Base-by-base conservation (phyloP, 2,113 vertebrate species). In the Crotalus helleri region DNA sequence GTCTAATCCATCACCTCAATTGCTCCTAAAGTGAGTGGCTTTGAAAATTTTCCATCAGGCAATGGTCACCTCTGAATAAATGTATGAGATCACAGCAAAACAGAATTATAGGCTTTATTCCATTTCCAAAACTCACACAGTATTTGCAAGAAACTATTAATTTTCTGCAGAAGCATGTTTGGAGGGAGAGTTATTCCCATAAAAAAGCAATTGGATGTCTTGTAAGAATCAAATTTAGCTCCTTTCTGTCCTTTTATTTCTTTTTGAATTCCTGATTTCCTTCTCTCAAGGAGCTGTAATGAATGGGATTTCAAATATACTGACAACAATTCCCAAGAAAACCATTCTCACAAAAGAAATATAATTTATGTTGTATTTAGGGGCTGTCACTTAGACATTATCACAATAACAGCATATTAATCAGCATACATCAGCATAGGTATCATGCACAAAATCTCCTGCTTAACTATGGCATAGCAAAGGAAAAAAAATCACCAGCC, bases 361-460 rank as follows among this genome's bases (percentile, higher is more conserved):
- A 49, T 93, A 96, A 96, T 44, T 91, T 85, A 85, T 93, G n/a
- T n/a, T 95, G 69, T 58, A 55, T 93, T 96, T 90, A 87, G 86
- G 85, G 92, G 89, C 44, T 61, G 51, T 94, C 46, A 88, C 15
- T 91, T 93, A 90, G 46, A 91, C 94, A 92, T 46, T 94, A 94
- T 94, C 93, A 44, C 46, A 93, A 0, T 23, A 95, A 90, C 1
- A 58, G 55, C 46, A 95, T 92, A 95, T 96, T 94, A 94, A 57
- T 58, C 90, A 90, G 91, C 3, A 3, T 89, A 74, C 26, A 89
- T 3, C 59, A 92, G 24, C 23, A 46, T 74, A 92, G 69, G 90
- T 49, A 89, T 21, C 86, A 94, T 91, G 57, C 46, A 88, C 87
- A 90, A 57, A 92, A 94, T 74, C 93, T 93, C 55, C 33, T 92